These are phyloP conservation scores for Ceratosolen fusciceps DNA, from an alignment of 1,140 invertebrate species.

Conservation along the genomic window DNA sequence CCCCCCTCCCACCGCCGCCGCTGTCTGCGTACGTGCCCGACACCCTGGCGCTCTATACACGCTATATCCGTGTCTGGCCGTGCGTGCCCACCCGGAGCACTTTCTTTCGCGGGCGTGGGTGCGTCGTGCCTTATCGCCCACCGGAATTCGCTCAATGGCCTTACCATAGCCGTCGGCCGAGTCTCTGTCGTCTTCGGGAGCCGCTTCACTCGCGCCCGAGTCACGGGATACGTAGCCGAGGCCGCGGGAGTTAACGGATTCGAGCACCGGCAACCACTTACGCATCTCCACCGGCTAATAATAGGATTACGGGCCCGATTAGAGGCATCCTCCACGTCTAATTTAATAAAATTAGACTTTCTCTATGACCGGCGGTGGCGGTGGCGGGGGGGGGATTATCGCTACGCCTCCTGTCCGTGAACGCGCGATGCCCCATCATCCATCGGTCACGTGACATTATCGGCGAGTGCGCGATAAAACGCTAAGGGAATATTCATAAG, in stretches of 20 bases:
- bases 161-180: not conserved
- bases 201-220: too few species aligned
- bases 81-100: not conserved
- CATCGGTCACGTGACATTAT: not conserved
- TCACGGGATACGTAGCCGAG: too few species aligned
- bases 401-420: not conserved
- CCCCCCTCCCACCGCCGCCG: not conserved
- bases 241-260: too few species aligned
- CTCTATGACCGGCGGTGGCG: too few species aligned
- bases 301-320: not conserved
- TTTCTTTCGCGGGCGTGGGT: constrained; percentile 15
- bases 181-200: not conserved
- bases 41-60: not conserved
- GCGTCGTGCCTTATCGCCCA: constrained; percentile 8
- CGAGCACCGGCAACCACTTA: not conserved
- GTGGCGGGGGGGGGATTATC: not conserved
- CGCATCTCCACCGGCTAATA: not conserved
- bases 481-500: not conserved
- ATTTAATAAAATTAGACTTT: constrained; percentile 8
- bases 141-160: constrained; percentile 27
- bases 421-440: not conserved
- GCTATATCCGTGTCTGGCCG: too few species aligned
- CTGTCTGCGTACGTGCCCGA: not conserved
- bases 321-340: too few species aligned
- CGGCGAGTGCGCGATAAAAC: not conserved